Base-by-base conservation (phyloP, 2,888 invertebrate species). In the Physocephala rufipes region DNA sequence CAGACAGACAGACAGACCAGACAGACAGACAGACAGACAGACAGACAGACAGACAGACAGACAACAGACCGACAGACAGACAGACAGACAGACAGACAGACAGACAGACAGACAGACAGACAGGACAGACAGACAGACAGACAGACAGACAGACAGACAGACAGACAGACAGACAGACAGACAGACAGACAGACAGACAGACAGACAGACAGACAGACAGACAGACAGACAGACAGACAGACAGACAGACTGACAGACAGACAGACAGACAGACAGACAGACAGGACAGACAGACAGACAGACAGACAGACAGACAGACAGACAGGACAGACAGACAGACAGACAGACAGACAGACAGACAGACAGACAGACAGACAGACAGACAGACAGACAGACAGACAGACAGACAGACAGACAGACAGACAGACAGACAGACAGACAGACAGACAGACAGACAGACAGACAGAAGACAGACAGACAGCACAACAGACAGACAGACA, bases 221-320 rank as follows among this genome's bases (percentile, higher is more conserved):
- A 45, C 12, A 45, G 12, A 45, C 12, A 45, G 45, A 45, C 45
- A 45, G 45, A 45, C 12, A 45, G 12, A 45, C 12, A 9, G 45
- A 45, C 45, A 45, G 45, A 45, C 12, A 45, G 12, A 45, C 12
- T 12, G 45, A 45, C 45, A 45, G 45, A 45, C 12, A 45, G 12
- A 45, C 12, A 45, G 45, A 45, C 45, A 45, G 45, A 45, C 12
- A 45, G 45, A 45, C 45, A 45, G 45, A 45, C 45, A 45, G 45
- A 45, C 45, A 45, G 45, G n/a, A n/a, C n/a, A n/a, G n/a, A n/a
- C n/a, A 45, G 45, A 45, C 45, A 45, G 45, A 45, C 45, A 45
- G 45, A 45, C 45, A 45, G 45, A 45, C 45, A 45, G 45, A 45
- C 45, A 45, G 45, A 45, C 45, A 45, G 45, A 45, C 45, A 45